These are phyloP conservation scores for Prenolepis imparis DNA, from an alignment of 2,888 invertebrate species.

Conservation along the genomic window DNA sequence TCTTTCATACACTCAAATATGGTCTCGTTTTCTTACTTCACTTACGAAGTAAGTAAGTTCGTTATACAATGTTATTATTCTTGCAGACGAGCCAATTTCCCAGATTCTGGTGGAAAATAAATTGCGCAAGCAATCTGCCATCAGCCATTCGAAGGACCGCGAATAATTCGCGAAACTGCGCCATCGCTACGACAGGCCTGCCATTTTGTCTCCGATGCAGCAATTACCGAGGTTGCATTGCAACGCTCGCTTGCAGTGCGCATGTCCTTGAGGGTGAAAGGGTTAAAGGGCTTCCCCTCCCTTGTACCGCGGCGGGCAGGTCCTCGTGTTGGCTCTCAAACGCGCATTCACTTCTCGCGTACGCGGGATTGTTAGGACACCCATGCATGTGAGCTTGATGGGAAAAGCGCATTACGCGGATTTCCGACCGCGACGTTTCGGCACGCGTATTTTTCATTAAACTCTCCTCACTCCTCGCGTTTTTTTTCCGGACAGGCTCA, in stretches of 20 bases:
- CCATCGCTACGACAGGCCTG: conserved; percentile 66
- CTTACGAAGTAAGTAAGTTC: not conserved
- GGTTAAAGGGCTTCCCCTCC: conserved; percentile 76
- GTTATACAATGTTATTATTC: not conserved
- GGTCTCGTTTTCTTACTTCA: not conserved
- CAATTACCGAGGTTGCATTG: conserved; percentile 79
- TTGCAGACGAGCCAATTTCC: not conserved
- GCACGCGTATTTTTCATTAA: conserved; percentile 64
- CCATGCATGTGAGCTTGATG: not conserved
- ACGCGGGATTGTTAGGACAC: too few species aligned
- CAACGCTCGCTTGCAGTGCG: conserved; percentile 73
- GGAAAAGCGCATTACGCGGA: conserved; percentile 68
- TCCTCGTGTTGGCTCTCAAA: conserved; percentile 57
- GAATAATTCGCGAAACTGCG: conserved; percentile 54
- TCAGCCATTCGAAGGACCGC: not conserved
- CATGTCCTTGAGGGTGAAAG: conserved; percentile 78
- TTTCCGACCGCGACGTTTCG: conserved; percentile 72
- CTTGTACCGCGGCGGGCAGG: conserved; percentile 65
- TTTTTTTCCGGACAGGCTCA: conserved; percentile 44
- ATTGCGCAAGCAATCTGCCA: not conserved
- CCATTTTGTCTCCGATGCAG: conserved; percentile 81
- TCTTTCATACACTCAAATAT: not conserved
- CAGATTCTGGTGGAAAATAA: not conserved
- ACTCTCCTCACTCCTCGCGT: conserved; percentile 12
- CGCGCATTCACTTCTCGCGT: not conserved